Conservation (phyloP, 2,797 vertebrate species). For the Psittacula derbiana region DNA sequence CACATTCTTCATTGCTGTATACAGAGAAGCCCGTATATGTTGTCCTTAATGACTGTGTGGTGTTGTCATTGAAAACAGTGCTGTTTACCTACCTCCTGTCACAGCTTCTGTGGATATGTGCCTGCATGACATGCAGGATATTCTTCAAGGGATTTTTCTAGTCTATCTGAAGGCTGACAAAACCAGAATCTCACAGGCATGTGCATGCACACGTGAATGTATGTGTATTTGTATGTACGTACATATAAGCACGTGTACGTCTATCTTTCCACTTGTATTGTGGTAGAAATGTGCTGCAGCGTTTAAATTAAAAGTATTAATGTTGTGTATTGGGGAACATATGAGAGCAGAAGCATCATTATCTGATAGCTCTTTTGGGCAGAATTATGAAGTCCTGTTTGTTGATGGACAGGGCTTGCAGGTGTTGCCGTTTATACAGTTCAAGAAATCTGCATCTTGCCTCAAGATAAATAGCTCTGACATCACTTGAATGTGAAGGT, state of each 20-base stretch:
- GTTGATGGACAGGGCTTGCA: not conserved
- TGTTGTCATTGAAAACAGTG: not conserved
- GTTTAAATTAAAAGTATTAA: not conserved
- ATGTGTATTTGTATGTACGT: not conserved
- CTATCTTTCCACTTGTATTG: not conserved
- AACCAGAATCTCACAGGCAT: not conserved
- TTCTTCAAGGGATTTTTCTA: not conserved
- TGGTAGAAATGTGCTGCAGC: not conserved
- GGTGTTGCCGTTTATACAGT: not conserved
- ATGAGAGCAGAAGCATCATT: not conserved
- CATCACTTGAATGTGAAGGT: not conserved
- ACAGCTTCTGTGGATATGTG: not conserved
- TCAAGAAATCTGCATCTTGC: not conserved
- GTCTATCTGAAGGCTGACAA: not conserved
- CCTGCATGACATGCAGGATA: not conserved
- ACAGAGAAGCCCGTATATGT: not conserved
- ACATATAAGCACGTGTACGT: not conserved
- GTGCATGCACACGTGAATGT: fast-evolving
- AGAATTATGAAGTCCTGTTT: not conserved
- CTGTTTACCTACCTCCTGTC: not conserved
- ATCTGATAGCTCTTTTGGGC: not conserved
- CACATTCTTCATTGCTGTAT: not conserved
- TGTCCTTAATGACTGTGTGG: not conserved
- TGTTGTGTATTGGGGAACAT: not conserved
- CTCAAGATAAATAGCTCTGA: not conserved